A percentile compares a stretch with the other conserved stretches of the same genome.
Evolutionary conservation across 2,888 invertebrate genomes (phyloP).

Genomic region (Brachyptera putata): DNA sequence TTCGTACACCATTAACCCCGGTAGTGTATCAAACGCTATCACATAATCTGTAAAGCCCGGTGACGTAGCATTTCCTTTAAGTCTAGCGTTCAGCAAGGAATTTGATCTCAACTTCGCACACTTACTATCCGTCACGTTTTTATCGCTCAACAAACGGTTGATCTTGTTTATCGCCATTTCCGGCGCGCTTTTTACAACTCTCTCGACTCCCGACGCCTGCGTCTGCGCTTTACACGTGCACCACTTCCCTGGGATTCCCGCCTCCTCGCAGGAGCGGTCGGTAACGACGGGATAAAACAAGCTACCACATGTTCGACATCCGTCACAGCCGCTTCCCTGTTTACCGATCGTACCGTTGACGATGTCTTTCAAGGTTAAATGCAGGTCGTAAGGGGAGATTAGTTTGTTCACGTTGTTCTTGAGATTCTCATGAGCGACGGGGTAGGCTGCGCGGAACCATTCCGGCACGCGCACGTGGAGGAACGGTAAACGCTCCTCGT

Average conservation of each 20-base stretch:
- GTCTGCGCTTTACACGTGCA: constrained; percentile 54
- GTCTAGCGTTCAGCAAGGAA: too few relatives aligned
- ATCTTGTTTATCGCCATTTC: constrained; percentile 47
- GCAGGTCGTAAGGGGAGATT: constrained; percentile 72
- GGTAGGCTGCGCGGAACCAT: constrained; percentile 53
- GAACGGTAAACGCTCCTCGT: constrained; percentile 73
- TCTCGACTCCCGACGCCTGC: constrained; percentile 41
- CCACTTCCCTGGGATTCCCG: constrained; percentile 67
- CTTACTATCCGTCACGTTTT: too few relatives aligned
- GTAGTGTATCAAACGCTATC: constrained; percentile 62
- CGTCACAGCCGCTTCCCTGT: constrained; percentile 17
- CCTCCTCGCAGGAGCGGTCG: constrained; percentile 64
- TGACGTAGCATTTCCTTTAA: too few relatives aligned
- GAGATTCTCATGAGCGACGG: constrained; percentile 54
- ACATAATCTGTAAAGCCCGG: constrained; percentile 57
- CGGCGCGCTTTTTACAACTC: constrained; percentile 52
- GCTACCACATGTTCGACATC: constrained; percentile 61
- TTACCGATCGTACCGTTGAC: constrained; percentile 41
- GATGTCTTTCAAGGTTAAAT: constrained; percentile 65
- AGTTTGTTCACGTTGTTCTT: constrained; percentile 60
- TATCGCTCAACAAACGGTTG: constrained; percentile 40
- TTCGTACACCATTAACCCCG: constrained; percentile 65
- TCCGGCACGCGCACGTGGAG: constrained; percentile 65
- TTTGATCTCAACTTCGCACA: too few relatives aligned
- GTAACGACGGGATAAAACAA: constrained; percentile 56